Conservation (phyloP, 2,888 invertebrate genomes). For the Luperina testacea region DNA sequence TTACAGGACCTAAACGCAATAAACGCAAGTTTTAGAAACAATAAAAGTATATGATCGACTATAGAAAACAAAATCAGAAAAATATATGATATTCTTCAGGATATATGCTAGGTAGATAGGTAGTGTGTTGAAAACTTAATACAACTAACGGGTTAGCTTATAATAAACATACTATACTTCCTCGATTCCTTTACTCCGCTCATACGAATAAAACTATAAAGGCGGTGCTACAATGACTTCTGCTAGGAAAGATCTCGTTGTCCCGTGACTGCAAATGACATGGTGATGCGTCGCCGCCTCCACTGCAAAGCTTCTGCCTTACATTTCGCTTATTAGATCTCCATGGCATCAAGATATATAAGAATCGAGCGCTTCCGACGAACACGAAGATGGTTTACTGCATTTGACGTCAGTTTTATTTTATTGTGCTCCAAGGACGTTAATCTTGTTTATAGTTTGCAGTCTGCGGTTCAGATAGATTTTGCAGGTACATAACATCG, state of each 20-base stretch:
- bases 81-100: no score
- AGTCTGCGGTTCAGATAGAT: not conserved
- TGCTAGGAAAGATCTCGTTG: no score
- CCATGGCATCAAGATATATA: not conserved
- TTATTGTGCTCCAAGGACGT: slow-evolving; percentile 12
- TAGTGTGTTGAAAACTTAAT: no score
- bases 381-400: not conserved
- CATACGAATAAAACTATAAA: not conserved
- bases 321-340: slow-evolving; percentile 5
- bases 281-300: not conserved
- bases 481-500: not conserved
- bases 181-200: not conserved
- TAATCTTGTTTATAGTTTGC: slow-evolving; percentile 24
- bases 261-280: not conserved
- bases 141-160: not conserved
- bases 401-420: slow-evolving; percentile 22
- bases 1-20: no score
- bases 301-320: not conserved
- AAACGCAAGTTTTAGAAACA: no score
- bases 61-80: no score
- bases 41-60: no score
- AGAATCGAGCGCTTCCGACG: not conserved
- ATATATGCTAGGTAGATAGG: no score
- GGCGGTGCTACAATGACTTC: not conserved
- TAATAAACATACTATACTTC: not conserved